Conservation (phyloP, 37 sponge, comb jelly and placozoan genomes). For the Beroe ovata region DNA sequence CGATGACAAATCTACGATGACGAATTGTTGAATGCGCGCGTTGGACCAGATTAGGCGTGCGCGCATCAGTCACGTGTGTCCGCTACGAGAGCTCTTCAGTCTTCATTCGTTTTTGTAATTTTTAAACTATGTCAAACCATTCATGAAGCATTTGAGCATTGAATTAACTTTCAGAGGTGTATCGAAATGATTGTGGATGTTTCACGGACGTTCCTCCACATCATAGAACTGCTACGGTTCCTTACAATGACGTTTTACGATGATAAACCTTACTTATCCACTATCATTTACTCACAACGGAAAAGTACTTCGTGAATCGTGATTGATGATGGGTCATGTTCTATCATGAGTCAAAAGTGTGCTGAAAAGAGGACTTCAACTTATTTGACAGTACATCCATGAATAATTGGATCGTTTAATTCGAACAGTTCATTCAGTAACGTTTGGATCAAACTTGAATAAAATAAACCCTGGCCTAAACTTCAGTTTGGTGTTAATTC, state of each 20-base stretch:
- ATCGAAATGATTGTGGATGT: slow-evolving; percentile 34
- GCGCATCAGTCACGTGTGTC: background rate
- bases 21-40: background rate
- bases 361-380: too few relatives aligned
- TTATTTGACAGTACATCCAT: too few relatives aligned
- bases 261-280: slow-evolving; percentile 11
- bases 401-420: too few relatives aligned
- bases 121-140: too few relatives aligned
- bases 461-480: too few relatives aligned
- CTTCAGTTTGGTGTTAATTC: too few relatives aligned
- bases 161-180: slow-evolving; percentile 10
- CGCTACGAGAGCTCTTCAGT: too few relatives aligned
- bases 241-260: slow-evolving; percentile 5
- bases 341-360: too few relatives aligned
- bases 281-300: slow-evolving; percentile 12
- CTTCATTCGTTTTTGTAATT: too few relatives aligned
- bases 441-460: too few relatives aligned
- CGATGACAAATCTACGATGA: background rate
- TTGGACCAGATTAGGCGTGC: background rate
- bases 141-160: background rate
- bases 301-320: background rate
- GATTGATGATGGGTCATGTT: too few relatives aligned
- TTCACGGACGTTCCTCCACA: slow-evolving; percentile 18
- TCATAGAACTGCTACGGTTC: slow-evolving; percentile 39
- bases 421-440: too few relatives aligned